Evolutionary conservation across 2,888 invertebrate species (phyloP).

Genomic region (Pseudococcus longispinus): DNA sequence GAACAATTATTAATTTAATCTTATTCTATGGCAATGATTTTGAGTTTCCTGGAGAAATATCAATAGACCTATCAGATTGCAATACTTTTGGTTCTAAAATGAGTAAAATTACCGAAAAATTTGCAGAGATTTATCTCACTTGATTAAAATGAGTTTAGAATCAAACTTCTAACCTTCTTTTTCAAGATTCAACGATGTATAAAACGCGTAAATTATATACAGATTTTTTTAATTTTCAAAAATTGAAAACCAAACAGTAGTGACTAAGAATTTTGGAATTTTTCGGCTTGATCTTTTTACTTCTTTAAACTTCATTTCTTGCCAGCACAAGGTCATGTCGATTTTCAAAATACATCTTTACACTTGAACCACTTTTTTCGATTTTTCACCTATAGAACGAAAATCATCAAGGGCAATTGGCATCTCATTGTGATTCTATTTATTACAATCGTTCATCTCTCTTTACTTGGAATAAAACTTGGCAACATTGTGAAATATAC

Average conservation of each 20-base stretch:
- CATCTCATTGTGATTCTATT: not conserved
- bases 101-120: not conserved
- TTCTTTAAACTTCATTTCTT: no score
- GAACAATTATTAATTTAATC: no score
- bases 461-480: not conserved
- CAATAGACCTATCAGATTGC: not conserved
- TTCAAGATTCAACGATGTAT: no score
- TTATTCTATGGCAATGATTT: not conserved
- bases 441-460: not conserved
- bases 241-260: no score
- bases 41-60: not conserved
- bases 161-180: no score
- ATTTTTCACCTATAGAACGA: not conserved
- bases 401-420: not conserved
- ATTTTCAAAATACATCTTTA: not conserved
- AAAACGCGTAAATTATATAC: no score
- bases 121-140: no score
- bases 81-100: not conserved
- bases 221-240: no score
- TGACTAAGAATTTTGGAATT: no score
- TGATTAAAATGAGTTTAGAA: no score
- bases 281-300: no score
- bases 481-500: not conserved
- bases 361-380: not conserved
- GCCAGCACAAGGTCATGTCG: no score